Conservation (phyloP, 2,113 vertebrate species). For the Egretta garzetta region DNA sequence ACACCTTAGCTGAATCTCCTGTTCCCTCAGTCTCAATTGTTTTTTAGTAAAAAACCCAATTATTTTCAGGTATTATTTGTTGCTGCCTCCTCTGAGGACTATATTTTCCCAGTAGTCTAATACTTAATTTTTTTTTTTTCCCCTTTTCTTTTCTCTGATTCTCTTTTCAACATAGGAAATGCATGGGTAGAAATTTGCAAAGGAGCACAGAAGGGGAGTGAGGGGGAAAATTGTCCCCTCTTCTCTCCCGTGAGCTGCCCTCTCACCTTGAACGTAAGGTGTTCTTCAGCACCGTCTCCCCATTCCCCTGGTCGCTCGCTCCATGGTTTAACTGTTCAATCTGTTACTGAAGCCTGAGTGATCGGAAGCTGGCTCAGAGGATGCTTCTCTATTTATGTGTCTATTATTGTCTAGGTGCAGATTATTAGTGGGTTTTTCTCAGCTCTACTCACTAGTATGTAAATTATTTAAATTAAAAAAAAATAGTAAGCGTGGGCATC, state of each 20-base stretch:
- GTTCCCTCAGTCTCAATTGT: background rate
- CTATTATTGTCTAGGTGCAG: background rate
- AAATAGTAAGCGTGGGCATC: background rate
- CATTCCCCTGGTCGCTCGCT: background rate
- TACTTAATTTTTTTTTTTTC: accelerated
- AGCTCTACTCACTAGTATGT: background rate
- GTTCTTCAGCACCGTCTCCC: background rate
- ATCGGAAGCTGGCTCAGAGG: background rate
- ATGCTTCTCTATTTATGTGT: background rate
- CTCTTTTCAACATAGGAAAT: background rate
- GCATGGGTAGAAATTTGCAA: background rate
- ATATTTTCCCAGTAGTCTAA: background rate
- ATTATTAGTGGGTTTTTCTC: background rate
- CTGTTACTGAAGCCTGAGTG: background rate
- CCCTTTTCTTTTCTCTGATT: background rate
- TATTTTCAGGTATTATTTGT: background rate
- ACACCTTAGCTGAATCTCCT: background rate
- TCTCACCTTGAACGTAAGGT: background rate
- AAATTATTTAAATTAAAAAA: background rate
- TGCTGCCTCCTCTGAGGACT: background rate
- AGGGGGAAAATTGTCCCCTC: background rate
- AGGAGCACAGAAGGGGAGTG: background rate
- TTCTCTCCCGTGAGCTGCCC: background rate
- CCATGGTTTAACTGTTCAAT: background rate
- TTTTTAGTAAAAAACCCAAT: background rate